Percentiles rank a stretch among this genome's conserved stretches.
phyloP scores from a whole-genome alignment of 2,113 vertebrate species.

The Dicrurus megarhynchus region DNA sequence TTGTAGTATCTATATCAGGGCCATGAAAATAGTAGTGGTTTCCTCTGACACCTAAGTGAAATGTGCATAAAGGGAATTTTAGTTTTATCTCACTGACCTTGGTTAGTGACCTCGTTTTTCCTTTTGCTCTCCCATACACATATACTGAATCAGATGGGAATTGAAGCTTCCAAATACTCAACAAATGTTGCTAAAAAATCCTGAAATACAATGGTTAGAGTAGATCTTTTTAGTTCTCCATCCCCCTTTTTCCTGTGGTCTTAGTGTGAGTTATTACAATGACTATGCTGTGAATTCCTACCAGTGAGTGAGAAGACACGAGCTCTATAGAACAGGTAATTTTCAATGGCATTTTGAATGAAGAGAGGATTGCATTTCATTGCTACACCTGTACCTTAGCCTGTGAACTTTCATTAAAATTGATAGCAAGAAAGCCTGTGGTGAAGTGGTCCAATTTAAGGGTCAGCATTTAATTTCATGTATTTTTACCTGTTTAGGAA shows the following conservation, averaged over 20 bases:
- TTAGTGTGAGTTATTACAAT: not conserved
- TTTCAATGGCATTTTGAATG: not conserved
- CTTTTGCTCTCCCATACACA: not conserved
- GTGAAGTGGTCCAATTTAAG: not conserved
- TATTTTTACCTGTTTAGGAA: not conserved
- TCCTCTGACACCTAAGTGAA: not conserved
- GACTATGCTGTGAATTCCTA: not conserved
- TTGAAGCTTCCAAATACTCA: not conserved
- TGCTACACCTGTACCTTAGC: not conserved
- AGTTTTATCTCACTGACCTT: not conserved
- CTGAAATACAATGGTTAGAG: not conserved
- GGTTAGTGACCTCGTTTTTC: not conserved
- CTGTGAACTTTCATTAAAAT: not conserved
- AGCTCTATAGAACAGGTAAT: not conserved
- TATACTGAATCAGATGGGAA: not conserved
- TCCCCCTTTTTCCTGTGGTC: not conserved
- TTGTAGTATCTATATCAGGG: not conserved
- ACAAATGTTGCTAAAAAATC: not conserved
- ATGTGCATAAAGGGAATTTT: not conserved
- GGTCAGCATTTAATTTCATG: not conserved
- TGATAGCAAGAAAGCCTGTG: not conserved
- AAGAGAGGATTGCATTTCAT: not conserved
- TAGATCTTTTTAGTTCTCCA: not conserved
- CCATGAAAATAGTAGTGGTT: not conserved
- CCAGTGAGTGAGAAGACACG: not conserved